Percentiles rank a stretch among this genome's conserved stretches.
Evolutionary conservation across 2,113 vertebrate genomes (phyloP).

Genomic region (Coryphaenoides rupestris): DNA sequence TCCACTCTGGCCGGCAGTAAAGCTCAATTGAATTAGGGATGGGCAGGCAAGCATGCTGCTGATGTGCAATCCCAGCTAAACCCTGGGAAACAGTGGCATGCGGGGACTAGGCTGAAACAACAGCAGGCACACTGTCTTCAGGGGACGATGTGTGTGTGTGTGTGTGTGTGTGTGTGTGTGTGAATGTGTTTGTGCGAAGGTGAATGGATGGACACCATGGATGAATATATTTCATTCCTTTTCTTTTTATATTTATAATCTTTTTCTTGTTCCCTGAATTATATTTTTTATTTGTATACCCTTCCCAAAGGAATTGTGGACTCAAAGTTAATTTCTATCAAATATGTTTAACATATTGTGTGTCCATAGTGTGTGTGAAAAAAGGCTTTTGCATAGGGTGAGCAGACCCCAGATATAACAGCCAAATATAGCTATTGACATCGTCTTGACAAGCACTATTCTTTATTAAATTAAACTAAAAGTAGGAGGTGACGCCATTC

Average conservation of each 20-base stretch:
- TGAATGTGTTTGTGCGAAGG: constrained; percentile 5
- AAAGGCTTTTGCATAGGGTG: not conserved
- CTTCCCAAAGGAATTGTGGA: not conserved
- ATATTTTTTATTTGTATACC: too few species aligned
- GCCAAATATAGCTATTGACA: too few species aligned
- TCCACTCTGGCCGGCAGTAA: constrained; percentile 52
- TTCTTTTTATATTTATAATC: not conserved
- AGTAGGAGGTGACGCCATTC: too few species aligned
- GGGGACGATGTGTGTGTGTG: not conserved
- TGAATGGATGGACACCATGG: too few species aligned
- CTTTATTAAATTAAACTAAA: too few species aligned
- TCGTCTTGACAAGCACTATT: too few species aligned
- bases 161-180: constrained; percentile 28
- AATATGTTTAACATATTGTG: not conserved
- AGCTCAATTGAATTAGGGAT: constrained; percentile 70
- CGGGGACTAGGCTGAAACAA: not conserved
- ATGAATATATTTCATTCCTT: not conserved
- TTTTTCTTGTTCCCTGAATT: not conserved
- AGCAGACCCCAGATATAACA: too few species aligned
- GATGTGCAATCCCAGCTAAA: constrained; percentile 54
- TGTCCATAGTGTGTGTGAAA: not conserved
- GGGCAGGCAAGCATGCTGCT: constrained; percentile 44
- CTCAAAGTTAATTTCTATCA: not conserved
- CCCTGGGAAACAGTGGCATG: constrained; percentile 67
- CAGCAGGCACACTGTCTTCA: constrained; percentile 11